phyloP scores from a whole-genome alignment of 2,113 vertebrate species.

The Nesoenas mayeri region DNA sequence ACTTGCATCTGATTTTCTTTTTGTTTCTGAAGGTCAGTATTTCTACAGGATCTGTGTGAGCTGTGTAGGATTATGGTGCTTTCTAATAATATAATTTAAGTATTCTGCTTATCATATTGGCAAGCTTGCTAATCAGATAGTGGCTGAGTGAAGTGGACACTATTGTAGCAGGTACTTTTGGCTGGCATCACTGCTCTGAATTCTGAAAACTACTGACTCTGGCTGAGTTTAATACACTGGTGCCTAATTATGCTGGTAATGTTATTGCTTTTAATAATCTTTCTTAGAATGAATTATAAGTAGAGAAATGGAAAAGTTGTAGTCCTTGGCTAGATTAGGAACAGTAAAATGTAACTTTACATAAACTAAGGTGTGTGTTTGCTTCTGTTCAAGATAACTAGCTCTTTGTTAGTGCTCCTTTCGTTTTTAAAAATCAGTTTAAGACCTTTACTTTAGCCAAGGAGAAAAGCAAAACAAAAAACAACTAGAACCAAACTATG shows the following conservation, averaged over 20 bases:
- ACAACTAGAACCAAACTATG: not conserved
- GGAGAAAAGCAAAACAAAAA: not conserved
- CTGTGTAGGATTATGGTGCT: not conserved
- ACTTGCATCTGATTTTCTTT: not conserved
- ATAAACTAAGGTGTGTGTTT: not conserved
- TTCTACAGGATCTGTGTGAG: not conserved
- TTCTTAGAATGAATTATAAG: not conserved
- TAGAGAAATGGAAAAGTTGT: not conserved
- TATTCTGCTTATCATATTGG: not conserved
- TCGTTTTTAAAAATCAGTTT: not conserved
- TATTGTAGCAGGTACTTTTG: not conserved
- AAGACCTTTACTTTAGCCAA: not conserved
- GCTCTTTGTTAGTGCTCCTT: not conserved
- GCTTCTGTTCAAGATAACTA: not conserved
- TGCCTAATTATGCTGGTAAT: not conserved
- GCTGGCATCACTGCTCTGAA: not conserved
- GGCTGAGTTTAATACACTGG: not conserved
- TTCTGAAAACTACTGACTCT: not conserved
- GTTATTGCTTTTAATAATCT: not conserved
- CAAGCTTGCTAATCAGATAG: not conserved
- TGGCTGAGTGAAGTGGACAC: not conserved
- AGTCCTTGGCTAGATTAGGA: not conserved
- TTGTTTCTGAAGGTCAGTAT: not conserved
- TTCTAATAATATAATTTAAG: not conserved
- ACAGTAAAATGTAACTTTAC: not conserved